phyloP scores from a whole-genome alignment of 35 echinoderm and acorn worm species.

The Eucidaris tribuloides region DNA sequence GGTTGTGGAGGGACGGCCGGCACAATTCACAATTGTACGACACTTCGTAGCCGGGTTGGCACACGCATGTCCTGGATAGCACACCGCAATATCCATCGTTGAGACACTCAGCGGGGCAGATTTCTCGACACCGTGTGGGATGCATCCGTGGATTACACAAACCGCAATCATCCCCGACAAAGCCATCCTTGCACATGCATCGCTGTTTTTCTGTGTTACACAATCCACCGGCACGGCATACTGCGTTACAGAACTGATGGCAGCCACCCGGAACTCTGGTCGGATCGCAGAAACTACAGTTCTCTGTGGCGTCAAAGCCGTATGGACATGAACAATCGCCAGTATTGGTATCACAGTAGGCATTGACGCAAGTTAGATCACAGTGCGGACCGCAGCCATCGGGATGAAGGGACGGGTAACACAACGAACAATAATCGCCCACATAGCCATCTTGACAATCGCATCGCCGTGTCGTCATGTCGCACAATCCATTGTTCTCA shows the following conservation, averaged over 20 bases:
- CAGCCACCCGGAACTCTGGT: conserved; percentile 15
- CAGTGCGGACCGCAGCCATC: conserved; percentile 41
- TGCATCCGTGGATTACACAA: conserved; percentile 46
- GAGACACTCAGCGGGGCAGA: conserved; percentile 30
- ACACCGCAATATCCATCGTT: conserved; percentile 53
- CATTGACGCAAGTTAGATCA: conserved; percentile 32
- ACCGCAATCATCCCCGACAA: conserved; percentile 31
- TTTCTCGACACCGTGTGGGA: background rate
- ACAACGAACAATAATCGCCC: conserved; percentile 34
- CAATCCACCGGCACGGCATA: conserved; percentile 31
- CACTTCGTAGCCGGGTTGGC: conserved; percentile 42
- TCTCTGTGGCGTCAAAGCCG: background rate
- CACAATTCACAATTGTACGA: conserved; percentile 35
- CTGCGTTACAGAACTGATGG: conserved; percentile 8
- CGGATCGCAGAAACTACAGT: conserved; percentile 56
- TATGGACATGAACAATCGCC: conserved; percentile 37
- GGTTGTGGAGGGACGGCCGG: conserved; percentile 29
- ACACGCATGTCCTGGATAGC: conserved; percentile 17
- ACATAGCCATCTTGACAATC: conserved; percentile 45
- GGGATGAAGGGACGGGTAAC: conserved; percentile 31
- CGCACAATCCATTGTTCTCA: conserved; percentile 46
- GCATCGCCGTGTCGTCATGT: conserved; percentile 21
- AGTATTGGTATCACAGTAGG: conserved; percentile 27
- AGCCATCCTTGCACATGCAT: conserved; percentile 48
- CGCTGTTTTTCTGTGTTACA: conserved; percentile 37